Evolutionary conservation across 2,797 vertebrate genomes (phyloP).

Genomic region (Percopsis omiscomaycus): DNA sequence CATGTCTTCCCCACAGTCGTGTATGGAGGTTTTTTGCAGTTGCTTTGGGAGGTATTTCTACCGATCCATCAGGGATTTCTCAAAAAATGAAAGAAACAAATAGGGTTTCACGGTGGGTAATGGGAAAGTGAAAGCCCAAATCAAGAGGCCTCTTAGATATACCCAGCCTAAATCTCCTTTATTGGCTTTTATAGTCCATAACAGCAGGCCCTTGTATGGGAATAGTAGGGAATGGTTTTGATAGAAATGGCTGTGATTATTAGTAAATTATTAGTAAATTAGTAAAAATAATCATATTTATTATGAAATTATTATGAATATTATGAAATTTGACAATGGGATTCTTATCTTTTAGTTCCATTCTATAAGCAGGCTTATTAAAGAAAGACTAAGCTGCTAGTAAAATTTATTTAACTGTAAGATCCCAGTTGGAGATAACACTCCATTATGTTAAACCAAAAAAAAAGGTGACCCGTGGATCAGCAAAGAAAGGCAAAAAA

Average conservation of each 20-base stretch:
- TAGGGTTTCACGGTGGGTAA: slow-evolving; percentile 18
- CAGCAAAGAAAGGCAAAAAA: too few species aligned
- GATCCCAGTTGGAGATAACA: slow-evolving; percentile 24
- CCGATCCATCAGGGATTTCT: slow-evolving; percentile 43
- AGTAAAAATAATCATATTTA: neutral
- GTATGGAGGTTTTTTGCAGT: slow-evolving; percentile 9
- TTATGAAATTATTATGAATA: neutral
- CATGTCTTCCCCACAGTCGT: slow-evolving; percentile 22
- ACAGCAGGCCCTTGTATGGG: neutral
- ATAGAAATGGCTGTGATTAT: neutral
- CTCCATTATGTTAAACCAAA: slow-evolving; percentile 10
- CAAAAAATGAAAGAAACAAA: slow-evolving; percentile 39
- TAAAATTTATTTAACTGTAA: slow-evolving; percentile 45
- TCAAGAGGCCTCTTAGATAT: slow-evolving; percentile 15
- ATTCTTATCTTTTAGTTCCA: slow-evolving; percentile 2
- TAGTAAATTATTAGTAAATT: neutral
- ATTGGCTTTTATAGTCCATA: slow-evolving; percentile 19
- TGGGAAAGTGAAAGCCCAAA: slow-evolving; percentile 50
- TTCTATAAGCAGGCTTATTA: slow-evolving; percentile 20
- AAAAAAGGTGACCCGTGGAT: neutral
- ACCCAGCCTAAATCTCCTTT: slow-evolving; percentile 9
- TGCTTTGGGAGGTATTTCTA: slow-evolving; percentile 26
- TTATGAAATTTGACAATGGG: neutral
- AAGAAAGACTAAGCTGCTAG: slow-evolving; percentile 25
- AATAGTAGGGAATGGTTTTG: neutral